Evolutionary conservation across 2,113 vertebrate genomes (phyloP).

Genomic region (Istiophorus platypterus): DNA sequence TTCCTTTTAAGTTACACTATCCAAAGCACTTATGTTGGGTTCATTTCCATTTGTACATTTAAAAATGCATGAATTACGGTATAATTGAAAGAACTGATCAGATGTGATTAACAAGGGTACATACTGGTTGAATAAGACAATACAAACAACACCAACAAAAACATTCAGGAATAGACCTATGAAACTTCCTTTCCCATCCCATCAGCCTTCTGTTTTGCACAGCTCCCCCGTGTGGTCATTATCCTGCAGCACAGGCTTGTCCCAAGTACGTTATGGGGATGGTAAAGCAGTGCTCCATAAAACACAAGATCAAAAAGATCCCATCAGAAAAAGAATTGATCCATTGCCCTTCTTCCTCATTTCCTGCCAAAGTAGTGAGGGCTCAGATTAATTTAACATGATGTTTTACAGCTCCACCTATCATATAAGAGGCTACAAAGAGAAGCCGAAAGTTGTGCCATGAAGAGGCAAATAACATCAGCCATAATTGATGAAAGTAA

Average conservation of each 20-base stretch:
- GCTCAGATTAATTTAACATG: background rate
- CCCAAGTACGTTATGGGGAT: constrained; percentile 22
- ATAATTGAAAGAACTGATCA: constrained; percentile 58
- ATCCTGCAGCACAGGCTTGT: constrained; percentile 45
- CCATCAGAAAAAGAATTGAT: background rate
- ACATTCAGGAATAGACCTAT: constrained; percentile 59
- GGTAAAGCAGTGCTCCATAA: constrained; percentile 30
- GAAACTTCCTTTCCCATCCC: constrained; percentile 54
- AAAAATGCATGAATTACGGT: constrained; percentile 61
- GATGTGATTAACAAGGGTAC: constrained; percentile 57
- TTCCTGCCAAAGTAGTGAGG: background rate
- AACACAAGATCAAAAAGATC: constrained; percentile 19
- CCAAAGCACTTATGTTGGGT: constrained; percentile 65
- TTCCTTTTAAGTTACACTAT: constrained; percentile 67
- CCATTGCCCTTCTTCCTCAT: background rate
- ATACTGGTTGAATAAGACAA: constrained; percentile 58
- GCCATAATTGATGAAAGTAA: background rate
- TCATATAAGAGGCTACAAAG: constrained; percentile 2
- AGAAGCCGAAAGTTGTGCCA: constrained; percentile 23
- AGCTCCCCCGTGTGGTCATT: constrained; percentile 72
- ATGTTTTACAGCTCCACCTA: background rate
- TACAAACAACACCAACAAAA: constrained; percentile 64
- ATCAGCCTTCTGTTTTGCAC: constrained; percentile 54
- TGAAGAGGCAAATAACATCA: constrained; percentile 21
- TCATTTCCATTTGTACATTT: constrained; percentile 68